phyloP scores from a whole-genome alignment of 2,888 invertebrate genomes.

The Hemithea aestivaria region DNA sequence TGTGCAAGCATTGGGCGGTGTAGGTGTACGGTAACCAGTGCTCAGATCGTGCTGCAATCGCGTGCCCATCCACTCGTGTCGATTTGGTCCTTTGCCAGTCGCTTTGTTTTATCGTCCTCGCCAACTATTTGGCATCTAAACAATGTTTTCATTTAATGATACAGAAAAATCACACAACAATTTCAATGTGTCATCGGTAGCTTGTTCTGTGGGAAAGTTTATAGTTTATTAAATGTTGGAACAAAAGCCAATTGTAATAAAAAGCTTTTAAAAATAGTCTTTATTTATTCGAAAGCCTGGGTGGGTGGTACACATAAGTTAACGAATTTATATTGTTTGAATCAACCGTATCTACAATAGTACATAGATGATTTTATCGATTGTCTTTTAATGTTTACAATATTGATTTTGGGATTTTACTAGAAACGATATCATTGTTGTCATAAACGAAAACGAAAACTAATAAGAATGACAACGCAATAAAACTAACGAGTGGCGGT shows the following conservation, averaged over 20 bases:
- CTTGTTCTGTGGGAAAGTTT: slow-evolving; percentile 11
- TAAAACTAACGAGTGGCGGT: slow-evolving; percentile 11
- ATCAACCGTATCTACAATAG: too few relatives aligned
- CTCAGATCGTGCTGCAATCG: slow-evolving; percentile 51
- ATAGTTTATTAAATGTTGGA: slow-evolving; percentile 22
- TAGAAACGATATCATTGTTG: too few relatives aligned
- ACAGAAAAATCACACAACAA: slow-evolving; percentile 62
- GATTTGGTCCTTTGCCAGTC: slow-evolving; percentile 72
- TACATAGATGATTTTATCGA: slow-evolving; percentile 29
- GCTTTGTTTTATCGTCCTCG: slow-evolving; percentile 70
- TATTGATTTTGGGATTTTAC: slow-evolving; percentile 14
- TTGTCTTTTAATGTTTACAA: slow-evolving; percentile 32
- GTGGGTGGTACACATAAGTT: slow-evolving; percentile 3
- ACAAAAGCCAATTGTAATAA: slow-evolving; percentile 7
- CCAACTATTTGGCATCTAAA: slow-evolving; percentile 72
- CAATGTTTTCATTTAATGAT: slow-evolving; percentile 72
- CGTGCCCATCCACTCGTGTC: slow-evolving; percentile 65
- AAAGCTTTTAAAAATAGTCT: too few relatives aligned
- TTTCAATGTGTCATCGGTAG: slow-evolving; percentile 57
- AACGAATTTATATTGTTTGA: too few relatives aligned
- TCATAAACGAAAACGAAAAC: too few relatives aligned
- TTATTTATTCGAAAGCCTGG: too few relatives aligned
- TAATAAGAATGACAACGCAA: slow-evolving; percentile 2
- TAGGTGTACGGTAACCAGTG: slow-evolving; percentile 24
- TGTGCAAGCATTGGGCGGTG: too few relatives aligned